A percentile compares a stretch with the other conserved stretches of the same genome.
Evolutionary conservation across 2,888 invertebrate species (phyloP).

Genomic region (Trissolcus brochymenae): DNA sequence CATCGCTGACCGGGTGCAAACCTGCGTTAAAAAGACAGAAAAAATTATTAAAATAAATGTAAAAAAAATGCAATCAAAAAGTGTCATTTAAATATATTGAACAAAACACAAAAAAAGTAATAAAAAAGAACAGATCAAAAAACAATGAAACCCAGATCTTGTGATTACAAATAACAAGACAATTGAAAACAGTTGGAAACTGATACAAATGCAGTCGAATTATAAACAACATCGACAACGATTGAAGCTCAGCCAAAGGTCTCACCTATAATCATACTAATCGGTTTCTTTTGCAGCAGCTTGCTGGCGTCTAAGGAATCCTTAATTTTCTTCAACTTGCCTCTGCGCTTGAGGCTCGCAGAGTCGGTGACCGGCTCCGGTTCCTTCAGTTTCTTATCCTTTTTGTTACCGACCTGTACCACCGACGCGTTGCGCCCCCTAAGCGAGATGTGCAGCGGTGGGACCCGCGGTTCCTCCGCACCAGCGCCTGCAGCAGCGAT

Average conservation of each 20-base stretch:
- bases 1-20: conserved; percentile 20
- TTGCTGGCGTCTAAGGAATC: conserved; percentile 73
- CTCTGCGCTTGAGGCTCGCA: conserved; percentile 71
- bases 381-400: conserved; percentile 80
- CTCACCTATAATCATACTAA: conserved; percentile 71
- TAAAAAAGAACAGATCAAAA: conserved; percentile 3
- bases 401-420: conserved; percentile 85
- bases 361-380: conserved; percentile 76
- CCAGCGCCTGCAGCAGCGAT: conserved; percentile 64
- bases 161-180: background rate
- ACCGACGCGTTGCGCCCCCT: conserved; percentile 88
- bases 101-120: background rate
- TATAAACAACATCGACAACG: no score
- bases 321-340: conserved; percentile 79
- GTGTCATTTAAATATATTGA: no score
- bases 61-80: background rate
- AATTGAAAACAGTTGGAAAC: background rate
- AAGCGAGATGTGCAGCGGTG: conserved; percentile 91
- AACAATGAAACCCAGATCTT: background rate
- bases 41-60: conserved; percentile 3
- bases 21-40: conserved; percentile 35
- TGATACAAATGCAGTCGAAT: background rate
- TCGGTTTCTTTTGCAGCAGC: conserved; percentile 72
- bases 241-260: no score
- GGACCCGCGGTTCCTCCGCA: conserved; percentile 87